Evolutionary conservation across 2,113 vertebrate species (phyloP), one percentile per base, ranked within the genome.

Genomic region (Ameiurus melas): DNA sequence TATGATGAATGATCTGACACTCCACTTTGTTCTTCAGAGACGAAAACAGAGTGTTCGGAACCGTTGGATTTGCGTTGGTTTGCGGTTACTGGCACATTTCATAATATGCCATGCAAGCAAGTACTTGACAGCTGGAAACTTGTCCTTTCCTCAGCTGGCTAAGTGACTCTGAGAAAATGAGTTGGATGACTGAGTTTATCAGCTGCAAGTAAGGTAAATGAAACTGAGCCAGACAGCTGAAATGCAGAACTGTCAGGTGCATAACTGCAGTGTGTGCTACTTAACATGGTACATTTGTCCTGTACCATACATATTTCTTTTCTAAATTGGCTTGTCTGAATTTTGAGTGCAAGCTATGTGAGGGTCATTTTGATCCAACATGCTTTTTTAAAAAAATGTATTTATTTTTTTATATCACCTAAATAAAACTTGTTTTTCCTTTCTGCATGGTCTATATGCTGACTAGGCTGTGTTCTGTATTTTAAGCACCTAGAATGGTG

Each of bases 141-240:
- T 62, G 30, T 88, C 83, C 79, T 51, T 83, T 14, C 16, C 17
- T 51, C n/a, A 39, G 39, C 86, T 83, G 86, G 80, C 27, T 60
- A 83, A 83, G 68, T 83, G 86, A 87, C 58, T 70, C 81, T n/a
- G 81, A 84, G 70, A 79, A 79, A 85, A 79, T 66, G 60, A 88
- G 51, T 51, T 25, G 73, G 47, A 30, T 70, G 83, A 79, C 70
- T 68, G 62, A 78, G 82, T 88, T 85, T 43, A 85, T 78, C 83
- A 79, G 71, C 87, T 3, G 55, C 55, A 22, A 17, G 43, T 25
- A 33, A 36, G 39, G 73, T 88, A 86, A 90, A 92, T 79, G 66
- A 88, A 36, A 66, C 22, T 3, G 62, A 55, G 43, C 82, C 0
- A 66, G 82, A 85, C 87, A 78, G 87, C 71, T n/a, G 58, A 84